Percentiles rank a stretch among this genome's conserved stretches.
phyloP scores from a whole-genome alignment of 1,140 invertebrate species.

The Papilio polyxenes region DNA sequence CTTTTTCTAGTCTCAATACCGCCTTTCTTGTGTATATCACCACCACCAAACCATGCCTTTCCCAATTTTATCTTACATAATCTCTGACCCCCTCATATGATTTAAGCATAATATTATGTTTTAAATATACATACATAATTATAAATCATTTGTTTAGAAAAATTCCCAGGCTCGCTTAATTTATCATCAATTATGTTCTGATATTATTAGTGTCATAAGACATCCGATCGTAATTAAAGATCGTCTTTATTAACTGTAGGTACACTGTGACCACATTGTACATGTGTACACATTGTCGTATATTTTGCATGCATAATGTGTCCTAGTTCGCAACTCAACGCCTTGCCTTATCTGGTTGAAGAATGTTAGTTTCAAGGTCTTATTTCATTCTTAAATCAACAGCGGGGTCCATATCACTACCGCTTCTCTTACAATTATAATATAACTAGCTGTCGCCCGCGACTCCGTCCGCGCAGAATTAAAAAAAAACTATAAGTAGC shows the following conservation, averaged over 20 bases:
- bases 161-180: background rate
- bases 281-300: background rate
- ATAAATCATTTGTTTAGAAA: background rate
- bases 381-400: conserved; percentile 16
- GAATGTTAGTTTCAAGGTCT: conserved; percentile 28
- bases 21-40: background rate
- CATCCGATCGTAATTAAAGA: background rate
- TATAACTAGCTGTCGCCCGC: background rate
- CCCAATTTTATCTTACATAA: too few species aligned
- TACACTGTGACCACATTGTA: conserved; percentile 12
- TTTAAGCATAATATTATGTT: too few species aligned
- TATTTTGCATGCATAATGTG: conserved; percentile 15
- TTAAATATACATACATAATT: too few species aligned
- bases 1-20: background rate
- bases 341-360: conserved; percentile 27
- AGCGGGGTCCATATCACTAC: background rate
- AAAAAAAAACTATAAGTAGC: too few species aligned
- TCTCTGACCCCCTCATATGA: too few species aligned
- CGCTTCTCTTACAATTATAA: background rate
- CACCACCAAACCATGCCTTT: too few species aligned
- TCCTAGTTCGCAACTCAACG: conserved; percentile 30
- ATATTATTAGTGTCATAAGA: background rate
- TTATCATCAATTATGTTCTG: background rate
- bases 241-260: background rate
- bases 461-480: too few species aligned